Evolutionary conservation across 2,797 vertebrate species (phyloP).

Genomic region (Rhynchonycteris naso): DNA sequence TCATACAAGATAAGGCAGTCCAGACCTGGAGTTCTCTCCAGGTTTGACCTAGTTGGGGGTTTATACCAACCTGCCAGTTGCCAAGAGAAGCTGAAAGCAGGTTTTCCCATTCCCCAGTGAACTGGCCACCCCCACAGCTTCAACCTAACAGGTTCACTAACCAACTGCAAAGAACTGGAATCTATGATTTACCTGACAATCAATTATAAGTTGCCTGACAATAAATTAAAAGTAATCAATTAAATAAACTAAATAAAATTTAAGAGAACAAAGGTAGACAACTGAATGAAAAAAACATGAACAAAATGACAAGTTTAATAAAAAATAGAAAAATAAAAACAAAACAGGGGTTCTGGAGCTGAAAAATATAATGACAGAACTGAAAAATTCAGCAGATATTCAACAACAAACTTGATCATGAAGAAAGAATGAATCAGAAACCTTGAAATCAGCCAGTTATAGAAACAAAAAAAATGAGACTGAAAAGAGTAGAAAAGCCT

Average conservation of each 20-base stretch:
- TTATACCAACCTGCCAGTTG: no score
- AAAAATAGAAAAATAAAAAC: not conserved
- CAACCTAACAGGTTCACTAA: not conserved
- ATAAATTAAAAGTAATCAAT: not conserved
- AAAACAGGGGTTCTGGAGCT: not conserved
- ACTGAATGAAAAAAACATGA: not conserved
- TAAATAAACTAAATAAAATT: not conserved
- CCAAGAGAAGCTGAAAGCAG: no score
- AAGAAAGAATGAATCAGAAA: not conserved
- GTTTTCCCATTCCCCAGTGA: no score
- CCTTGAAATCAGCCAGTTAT: not conserved
- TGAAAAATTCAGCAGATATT: not conserved
- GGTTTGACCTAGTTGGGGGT: no score
- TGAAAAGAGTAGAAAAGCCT: not conserved
- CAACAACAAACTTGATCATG: not conserved
- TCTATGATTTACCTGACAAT: not conserved
- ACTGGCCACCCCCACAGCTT: no score
- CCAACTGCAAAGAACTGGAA: not conserved
- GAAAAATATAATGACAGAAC: slow-evolving; percentile 7
- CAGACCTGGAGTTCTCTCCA: no score
- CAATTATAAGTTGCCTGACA: not conserved
- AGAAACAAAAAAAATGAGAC: not conserved
- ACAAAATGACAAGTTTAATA: not conserved
- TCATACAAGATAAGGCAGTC: no score
- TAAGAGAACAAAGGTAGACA: not conserved